Conservation (phyloP, 1,140 invertebrate genomes). For the Hyphantria cunea region DNA sequence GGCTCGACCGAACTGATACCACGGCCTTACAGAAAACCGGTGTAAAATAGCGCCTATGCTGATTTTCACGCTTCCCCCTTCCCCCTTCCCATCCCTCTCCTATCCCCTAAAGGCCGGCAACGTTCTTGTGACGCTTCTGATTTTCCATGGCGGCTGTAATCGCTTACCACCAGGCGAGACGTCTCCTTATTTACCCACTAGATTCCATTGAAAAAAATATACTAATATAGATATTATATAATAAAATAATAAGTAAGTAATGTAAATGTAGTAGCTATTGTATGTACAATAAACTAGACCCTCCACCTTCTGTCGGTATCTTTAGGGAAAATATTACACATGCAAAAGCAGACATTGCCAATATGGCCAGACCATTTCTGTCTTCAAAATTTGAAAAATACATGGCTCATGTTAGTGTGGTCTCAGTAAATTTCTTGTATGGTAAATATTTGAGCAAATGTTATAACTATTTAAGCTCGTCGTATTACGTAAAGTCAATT, state of each 20-base stretch:
- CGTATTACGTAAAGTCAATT: conserved; percentile 48
- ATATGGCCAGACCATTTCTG: background rate
- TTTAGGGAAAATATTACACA: conserved; percentile 34
- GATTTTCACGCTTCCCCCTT: too few species aligned
- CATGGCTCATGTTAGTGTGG: conserved; percentile 3
- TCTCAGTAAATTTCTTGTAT: conserved; percentile 23
- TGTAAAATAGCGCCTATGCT: too few species aligned
- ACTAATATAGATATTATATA: conserved; percentile 11
- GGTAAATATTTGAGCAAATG: conserved; percentile 48
- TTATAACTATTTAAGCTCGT: conserved; percentile 36
- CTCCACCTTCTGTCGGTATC: conserved; percentile 22
- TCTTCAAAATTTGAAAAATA: background rate
- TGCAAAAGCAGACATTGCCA: conserved; percentile 19
- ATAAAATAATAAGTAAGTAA: conserved; percentile 13
- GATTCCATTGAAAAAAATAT: too few species aligned
- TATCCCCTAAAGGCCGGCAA: too few species aligned
- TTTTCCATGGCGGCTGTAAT: too few species aligned
- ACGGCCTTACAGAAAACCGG: too few species aligned
- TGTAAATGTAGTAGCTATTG: conserved; percentile 16
- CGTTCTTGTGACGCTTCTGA: too few species aligned
- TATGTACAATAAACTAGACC: conserved; percentile 33
- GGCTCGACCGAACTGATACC: too few species aligned
- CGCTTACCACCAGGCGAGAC: too few species aligned
- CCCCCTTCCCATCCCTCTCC: too few species aligned
- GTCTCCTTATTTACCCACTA: too few species aligned